Base-by-base conservation (phyloP, 2,888 invertebrate genomes). In the Aproaerema taeniolella region DNA sequence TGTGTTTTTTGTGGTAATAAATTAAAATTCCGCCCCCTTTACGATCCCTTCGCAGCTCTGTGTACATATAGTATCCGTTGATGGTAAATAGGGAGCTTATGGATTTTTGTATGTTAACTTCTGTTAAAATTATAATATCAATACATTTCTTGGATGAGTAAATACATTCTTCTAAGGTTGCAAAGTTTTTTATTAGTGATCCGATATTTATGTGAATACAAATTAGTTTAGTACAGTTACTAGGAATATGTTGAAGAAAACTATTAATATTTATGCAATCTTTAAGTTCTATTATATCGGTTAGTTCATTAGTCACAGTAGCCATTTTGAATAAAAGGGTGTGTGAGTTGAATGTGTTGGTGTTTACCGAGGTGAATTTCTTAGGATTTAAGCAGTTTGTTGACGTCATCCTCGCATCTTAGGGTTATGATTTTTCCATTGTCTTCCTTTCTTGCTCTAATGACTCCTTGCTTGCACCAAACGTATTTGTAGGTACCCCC, bases 11-110 rank as follows among this genome's bases (percentile, higher is more conserved):
- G 10, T 39, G 24, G 6, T 42, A 7, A 31, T 42, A 50, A 4
- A 46, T 34, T 7, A 49, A 39, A n/a, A 49, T 49, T 20, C 49
- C 49, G n/a, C 49, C 46, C 10, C 47, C 50, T 14, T 34, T 44
- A 4, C 34, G 41, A 8, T 16, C 26, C 14, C 32, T 38, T 7
- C 49, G 31, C 12, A 50, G 16, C 12, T 41, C 13, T 1, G 43
- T 38, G 37, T 42, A 38, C 51, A 49, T 49, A n/a, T 29, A 28
- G 24, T 50, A 50, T 11, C 42, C 46, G 4, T 43, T 9, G 5
- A 50, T n/a, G 6, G 48, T 31, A 39, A 42, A 48, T 11, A 50
- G 15, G 30, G 24, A 31, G 14, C 38, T 41, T 2, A 42, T 10
- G 2, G 13, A 13, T 1, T 47, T 35, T 6, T 37, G 38, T 12